Base-by-base conservation (phyloP, 2,113 vertebrate species). In the Prunella himalayana region DNA sequence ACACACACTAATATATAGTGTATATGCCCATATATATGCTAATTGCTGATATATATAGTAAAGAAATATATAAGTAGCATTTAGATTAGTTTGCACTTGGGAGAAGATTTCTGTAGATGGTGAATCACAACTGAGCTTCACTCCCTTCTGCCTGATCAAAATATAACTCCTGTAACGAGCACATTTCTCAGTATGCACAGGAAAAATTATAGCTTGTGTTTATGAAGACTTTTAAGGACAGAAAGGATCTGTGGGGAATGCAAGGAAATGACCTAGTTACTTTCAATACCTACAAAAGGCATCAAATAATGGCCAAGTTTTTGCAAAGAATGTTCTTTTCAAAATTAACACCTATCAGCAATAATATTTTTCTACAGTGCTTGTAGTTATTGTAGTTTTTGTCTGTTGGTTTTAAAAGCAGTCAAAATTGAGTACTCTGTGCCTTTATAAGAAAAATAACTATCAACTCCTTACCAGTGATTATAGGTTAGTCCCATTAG, bases 141-240 rank as follows among this genome's bases (percentile, higher is more conserved):
- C 83, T 95, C 71, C 45, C 50, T 88, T 95, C 54, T 83, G 51
- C 49, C 70, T 75, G 33, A 53, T 80, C 65, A 84, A 92, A 92
- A 78, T 84, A 30, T n/a, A 79, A 53, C 1, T 4, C 18, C 69
- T 2, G 4, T 53, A 72, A 82, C 10, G 14, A 87, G 23, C 61
- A 63, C 37, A 33, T 71, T 91, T 92, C 47, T 66, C 83, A 56
- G 47, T 81, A 14, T 60, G 72, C 80, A 30, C 23, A 91, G 81
- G 28, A 61, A 87, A 91, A 94, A 49, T 69, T n/a, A 78, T 65
- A 72, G 53, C 70, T 94, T 91, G 81, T 95, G 81, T 91, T 95
- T 95, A 76, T 49, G 70, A 76, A 85, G 53, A 87, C 13, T 82
- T 84, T 75, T 92, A 77, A 96, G 73, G 86, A 85, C 57, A 91